Evolutionary conservation across 2,113 vertebrate species (phyloP).

Genomic region (Entomyzon cyanotis): DNA sequence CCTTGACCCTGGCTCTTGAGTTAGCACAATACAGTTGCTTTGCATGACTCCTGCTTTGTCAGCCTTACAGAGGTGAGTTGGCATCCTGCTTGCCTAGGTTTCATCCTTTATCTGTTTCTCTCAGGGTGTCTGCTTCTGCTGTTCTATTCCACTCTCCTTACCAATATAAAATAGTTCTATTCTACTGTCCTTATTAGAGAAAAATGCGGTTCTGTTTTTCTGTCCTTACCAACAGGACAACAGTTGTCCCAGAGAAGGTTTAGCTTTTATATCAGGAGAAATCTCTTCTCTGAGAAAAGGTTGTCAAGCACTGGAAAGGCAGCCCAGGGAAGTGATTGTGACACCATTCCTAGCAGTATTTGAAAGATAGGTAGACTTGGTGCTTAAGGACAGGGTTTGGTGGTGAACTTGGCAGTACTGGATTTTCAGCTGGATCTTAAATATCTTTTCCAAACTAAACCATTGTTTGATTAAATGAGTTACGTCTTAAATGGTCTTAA

Average conservation of each 20-base stretch:
- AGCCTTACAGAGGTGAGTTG: neutral
- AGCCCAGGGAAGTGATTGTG: neutral
- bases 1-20: neutral
- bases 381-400: neutral
- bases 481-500: neutral
- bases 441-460: neutral
- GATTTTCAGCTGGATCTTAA: neutral
- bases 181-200: too few relatives aligned
- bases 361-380: neutral
- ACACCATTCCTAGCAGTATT: neutral
- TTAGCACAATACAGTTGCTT: neutral
- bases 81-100: neutral
- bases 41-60: neutral
- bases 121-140: neutral
- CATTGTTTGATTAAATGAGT: neutral
- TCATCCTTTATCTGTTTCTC: neutral
- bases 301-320: neutral
- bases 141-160: neutral
- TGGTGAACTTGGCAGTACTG: neutral
- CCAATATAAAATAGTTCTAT: too few relatives aligned
- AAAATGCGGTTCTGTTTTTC: neutral
- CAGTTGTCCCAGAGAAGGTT: neutral
- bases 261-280: neutral
- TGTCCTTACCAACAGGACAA: neutral
- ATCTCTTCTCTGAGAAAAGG: neutral